Conservation (phyloP, 2,113 vertebrate species). For the Gallinago undulata region DNA sequence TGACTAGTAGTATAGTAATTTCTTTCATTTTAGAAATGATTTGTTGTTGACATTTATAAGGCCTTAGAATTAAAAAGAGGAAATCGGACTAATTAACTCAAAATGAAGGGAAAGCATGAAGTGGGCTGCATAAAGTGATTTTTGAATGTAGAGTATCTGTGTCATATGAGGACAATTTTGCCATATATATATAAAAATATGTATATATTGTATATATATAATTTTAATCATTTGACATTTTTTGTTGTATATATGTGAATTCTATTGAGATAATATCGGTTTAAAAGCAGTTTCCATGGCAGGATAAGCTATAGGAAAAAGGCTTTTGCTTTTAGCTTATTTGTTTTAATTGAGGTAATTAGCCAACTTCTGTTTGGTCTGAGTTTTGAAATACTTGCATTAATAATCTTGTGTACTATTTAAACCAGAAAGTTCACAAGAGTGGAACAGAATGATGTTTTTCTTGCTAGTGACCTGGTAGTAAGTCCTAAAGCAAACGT, state of each 20-base stretch:
- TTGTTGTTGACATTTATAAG: neutral
- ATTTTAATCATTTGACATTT: neutral
- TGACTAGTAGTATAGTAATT: neutral
- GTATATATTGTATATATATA: neutral
- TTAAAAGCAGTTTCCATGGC: fast-evolving
- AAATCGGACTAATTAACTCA: neutral
- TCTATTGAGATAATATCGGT: neutral
- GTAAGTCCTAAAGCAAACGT: neutral
- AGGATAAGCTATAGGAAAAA: neutral
- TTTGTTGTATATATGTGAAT: neutral
- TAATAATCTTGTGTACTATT: neutral
- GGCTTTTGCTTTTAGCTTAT: neutral
- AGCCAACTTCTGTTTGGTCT: neutral
- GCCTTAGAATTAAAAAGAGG: neutral
- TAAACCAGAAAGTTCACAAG: neutral
- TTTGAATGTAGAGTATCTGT: neutral
- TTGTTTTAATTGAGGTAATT: neutral
- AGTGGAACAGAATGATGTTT: neutral
- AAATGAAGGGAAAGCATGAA: neutral
- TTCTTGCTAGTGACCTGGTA: neutral
- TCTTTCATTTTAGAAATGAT: neutral
- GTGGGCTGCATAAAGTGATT: neutral
- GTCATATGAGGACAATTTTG: neutral
- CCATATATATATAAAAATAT: too few relatives aligned
- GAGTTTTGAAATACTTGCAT: neutral